Conservation (phyloP, 2,113 vertebrate species). For the Lathamus discolor region DNA sequence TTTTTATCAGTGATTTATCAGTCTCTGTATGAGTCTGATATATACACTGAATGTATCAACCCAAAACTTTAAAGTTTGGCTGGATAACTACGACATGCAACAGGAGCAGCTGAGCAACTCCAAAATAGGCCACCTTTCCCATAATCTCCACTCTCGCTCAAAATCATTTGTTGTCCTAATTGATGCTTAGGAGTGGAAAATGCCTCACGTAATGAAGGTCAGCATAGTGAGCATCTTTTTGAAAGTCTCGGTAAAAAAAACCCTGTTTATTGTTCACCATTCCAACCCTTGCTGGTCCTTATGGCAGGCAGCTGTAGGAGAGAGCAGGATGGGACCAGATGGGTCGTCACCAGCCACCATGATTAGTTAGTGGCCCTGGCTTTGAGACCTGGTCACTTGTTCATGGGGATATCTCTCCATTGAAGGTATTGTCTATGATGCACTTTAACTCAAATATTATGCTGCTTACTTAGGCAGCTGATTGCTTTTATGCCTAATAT, state of each 20-base stretch:
- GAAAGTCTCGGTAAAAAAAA: background rate
- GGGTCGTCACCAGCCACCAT: accelerated
- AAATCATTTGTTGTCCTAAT: background rate
- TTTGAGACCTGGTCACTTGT: accelerated
- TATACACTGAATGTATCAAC: background rate
- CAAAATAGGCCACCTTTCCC: background rate
- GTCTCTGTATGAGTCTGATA: background rate
- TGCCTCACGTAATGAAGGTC: background rate
- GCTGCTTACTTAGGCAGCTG: background rate
- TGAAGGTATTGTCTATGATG: background rate
- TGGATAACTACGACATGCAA: too few relatives aligned
- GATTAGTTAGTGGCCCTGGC: accelerated
- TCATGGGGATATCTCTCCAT: background rate
- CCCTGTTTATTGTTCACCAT: background rate
- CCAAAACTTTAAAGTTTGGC: background rate
- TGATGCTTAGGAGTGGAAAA: background rate
- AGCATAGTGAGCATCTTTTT: background rate
- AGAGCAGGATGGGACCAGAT: background rate
- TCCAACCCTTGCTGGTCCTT: background rate
- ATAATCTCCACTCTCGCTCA: background rate
- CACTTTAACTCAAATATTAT: background rate
- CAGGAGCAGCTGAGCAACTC: background rate
- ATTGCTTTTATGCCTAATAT: background rate
- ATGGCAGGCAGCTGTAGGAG: accelerated
- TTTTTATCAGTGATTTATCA: background rate